Evolutionary conservation across 2,888 invertebrate genomes (phyloP).

Genomic region (Pseudoips prasinana): DNA sequence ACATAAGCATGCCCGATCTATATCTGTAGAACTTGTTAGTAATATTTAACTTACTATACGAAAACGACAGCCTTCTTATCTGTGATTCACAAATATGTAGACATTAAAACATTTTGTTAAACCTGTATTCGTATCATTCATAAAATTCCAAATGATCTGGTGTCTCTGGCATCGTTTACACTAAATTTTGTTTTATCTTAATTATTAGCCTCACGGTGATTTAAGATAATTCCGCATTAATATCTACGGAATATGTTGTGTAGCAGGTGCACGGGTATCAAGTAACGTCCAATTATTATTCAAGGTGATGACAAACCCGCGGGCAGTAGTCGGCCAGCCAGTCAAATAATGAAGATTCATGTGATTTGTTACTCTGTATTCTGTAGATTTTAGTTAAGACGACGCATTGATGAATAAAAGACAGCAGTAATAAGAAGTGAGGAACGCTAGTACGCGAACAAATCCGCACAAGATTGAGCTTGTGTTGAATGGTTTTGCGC

Average conservation of each 20-base stretch:
- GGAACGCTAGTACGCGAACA: no score
- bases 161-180: constrained; percentile 4
- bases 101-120: neutral
- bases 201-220: constrained; percentile 25
- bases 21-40: no score
- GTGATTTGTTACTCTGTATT: no score
- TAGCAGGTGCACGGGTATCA: constrained; percentile 50
- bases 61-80: no score
- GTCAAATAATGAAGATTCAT: constrained; percentile 30
- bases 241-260: constrained; percentile 27
- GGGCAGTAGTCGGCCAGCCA: constrained; percentile 27
- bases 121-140: neutral
- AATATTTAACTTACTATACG: no score
- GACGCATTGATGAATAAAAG: no score
- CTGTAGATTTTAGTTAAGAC: no score
- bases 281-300: constrained; percentile 47
- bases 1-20: no score
- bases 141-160: constrained; percentile 2
- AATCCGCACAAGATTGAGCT: no score
- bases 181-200: constrained; percentile 14
- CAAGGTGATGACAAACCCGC: constrained; percentile 41
- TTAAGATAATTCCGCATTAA: constrained; percentile 32
- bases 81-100: no score
- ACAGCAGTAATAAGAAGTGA: no score
- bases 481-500: no score